Base-by-base conservation (phyloP, 2,888 invertebrate species). In the Xanthorhoe spadicearia region DNA sequence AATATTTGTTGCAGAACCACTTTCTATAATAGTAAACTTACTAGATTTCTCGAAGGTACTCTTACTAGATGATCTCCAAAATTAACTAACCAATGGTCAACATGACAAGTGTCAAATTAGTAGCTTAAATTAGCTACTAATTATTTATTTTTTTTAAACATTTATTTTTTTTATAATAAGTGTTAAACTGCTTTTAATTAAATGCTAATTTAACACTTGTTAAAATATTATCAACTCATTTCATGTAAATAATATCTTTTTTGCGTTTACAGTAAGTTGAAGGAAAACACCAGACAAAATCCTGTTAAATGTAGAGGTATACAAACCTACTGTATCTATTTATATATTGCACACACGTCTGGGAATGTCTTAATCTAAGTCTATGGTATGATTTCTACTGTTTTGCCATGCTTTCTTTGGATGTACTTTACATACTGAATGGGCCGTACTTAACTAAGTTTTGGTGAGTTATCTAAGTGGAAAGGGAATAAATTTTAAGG, bases 341-440 rank as follows among this genome's bases (percentile, higher is more conserved):
- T 64, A 38, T 23, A 15, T 64, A 68, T 68, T 61, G 61, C 64
- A 64, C 58, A 54, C 9, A 28, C 38, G 23, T 23, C 23, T 17
- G 61, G 68, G 64, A 68, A 68, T 68, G 68, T 43, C 51, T 61
- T 49, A 63, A 32, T 46, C 51, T 66, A 55, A 64, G 9, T 18
- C 48, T 63, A 60, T 52, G 50, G 53, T 19, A n/a, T 53, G 48
- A 19, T 49, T 43, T 38, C 35, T 62, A 58, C 15, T 53, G 38
- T 28, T 51, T 19, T 50, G 53, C 66, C 62, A 63, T 67, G 66
- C 66, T 63, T 63, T 67, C 59, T 62, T 58, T 0, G 10, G 7
- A 51, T 56, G 46, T 52, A 17, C 15, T 9, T 50, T 8, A 6
- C 38, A 19, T 15, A n/a, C 23, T 23, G 23, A n/a, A 23, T 17